Evolutionary conservation across 2,888 invertebrate genomes (phyloP), one percentile per base, ranked within the genome.

Genomic region (Galerucella calmariensis): DNA sequence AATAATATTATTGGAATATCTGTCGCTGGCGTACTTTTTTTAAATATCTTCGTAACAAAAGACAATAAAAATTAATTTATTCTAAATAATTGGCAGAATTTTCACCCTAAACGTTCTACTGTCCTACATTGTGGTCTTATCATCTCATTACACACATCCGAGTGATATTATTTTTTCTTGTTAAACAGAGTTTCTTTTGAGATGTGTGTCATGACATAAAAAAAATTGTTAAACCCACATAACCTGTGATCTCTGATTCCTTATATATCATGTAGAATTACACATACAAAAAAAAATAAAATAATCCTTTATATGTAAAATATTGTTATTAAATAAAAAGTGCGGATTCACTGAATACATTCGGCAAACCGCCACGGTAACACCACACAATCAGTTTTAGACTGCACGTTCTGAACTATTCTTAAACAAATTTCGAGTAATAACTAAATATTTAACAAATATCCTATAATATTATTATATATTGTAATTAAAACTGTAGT

Each of bases 341-440:
- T 58, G 73, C 75, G 78, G 77, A 66, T 72, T 56, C 73, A 53
- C 63, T 53, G 63, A 70, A 69, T 71, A 76, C 69, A 62, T 67
- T 69, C 67, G 67, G 63, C 16, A 48, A 20, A 67, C 71, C 75
- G 74, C 76, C 69, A 73, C 76, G 78, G 77, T 80, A 86, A 87
- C 87, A 87, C 87, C 87, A 87, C 85, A 86, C 88, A 88, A 87
- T 88, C 87, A 88, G 87, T 86, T 87, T 83, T 87, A 88, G 88
- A 88, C 88, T 88, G 88, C 88, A 88, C 88, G 86, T 85, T 86
- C 79, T 84, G 84, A 79, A 88, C 86, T 87, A 87, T 88, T 87
- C 86, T 87, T 86, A 87, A 87, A 85, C 85, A 86, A 86, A 86
- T 85, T 48, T 56, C 82, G 85, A 86, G 84, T 87, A 87, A 86